phyloP scores from a whole-genome alignment of 2,797 vertebrate species.

The Pelobates cultripes region DNA sequence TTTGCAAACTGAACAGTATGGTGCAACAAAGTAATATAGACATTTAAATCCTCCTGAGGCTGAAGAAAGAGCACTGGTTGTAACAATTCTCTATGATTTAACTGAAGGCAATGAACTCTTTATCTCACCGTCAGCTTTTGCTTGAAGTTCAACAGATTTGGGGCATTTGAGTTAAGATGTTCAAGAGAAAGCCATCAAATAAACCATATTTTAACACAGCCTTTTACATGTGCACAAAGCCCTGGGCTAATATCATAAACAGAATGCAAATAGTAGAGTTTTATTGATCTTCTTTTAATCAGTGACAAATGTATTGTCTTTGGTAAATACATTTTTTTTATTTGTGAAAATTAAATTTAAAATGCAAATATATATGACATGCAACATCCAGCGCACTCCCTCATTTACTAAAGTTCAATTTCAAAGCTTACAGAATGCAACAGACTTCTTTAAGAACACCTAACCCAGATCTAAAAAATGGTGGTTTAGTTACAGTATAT shows the following conservation, averaged over 20 bases:
- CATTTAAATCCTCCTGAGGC: not conserved
- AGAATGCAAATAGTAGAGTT: not conserved
- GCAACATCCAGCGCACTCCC: too few species aligned
- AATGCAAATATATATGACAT: too few species aligned
- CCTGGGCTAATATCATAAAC: conserved; percentile 19
- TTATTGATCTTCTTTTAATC: conserved; percentile 3
- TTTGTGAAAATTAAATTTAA: too few species aligned
- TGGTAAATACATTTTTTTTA: too few species aligned
- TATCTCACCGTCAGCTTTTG: conserved; percentile 24
- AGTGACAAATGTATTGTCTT: not conserved
- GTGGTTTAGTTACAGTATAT: too few species aligned
- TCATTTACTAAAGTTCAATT: too few species aligned
- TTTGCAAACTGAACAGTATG: not conserved
- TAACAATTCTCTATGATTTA: not conserved
- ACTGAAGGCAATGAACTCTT: conserved; percentile 25
- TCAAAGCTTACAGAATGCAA: too few species aligned
- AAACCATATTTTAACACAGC: conserved; percentile 16
- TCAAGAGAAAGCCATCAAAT: conserved; percentile 1
- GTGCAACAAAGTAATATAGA: not conserved
- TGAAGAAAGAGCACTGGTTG: not conserved
- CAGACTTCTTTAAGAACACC: too few species aligned
- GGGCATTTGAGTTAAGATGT: conserved; percentile 22
- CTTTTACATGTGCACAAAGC: conserved; percentile 34
- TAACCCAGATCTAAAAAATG: too few species aligned
- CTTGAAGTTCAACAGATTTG: conserved; percentile 33